Evolutionary conservation across 2,797 vertebrate species (phyloP).

Genomic region (Schizothorax lantsangensis): DNA sequence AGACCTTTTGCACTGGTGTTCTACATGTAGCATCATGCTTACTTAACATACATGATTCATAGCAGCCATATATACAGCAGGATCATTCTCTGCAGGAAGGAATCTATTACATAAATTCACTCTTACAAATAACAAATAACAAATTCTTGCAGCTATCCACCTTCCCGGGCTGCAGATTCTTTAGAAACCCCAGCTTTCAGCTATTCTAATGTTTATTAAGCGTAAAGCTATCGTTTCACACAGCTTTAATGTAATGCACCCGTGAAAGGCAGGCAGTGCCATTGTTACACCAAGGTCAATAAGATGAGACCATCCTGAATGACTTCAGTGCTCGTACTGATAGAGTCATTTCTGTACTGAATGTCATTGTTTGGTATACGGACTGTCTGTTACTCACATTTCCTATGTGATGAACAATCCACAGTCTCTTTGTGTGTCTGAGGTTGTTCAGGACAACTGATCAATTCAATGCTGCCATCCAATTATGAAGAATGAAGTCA

Average conservation of each 20-base stretch:
- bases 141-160: slow-evolving; percentile 33
- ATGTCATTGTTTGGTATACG: slow-evolving; percentile 9
- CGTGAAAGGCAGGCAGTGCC: neutral
- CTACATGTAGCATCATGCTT: neutral
- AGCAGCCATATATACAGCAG: neutral
- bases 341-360: neutral
- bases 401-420: neutral
- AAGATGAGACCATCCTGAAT: slow-evolving; percentile 25
- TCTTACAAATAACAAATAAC: slow-evolving; percentile 46
- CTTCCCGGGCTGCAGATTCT: neutral
- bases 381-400: neutral
- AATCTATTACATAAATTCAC: slow-evolving; percentile 46
- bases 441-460: neutral
- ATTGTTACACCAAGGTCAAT: slow-evolving; percentile 33
- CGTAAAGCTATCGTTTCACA: slow-evolving; percentile 32
- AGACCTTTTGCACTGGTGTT: slow-evolving; percentile 14
- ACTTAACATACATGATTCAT: slow-evolving; percentile 21
- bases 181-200: slow-evolving; percentile 6
- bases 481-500: slow-evolving; percentile 30
- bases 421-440: slow-evolving; percentile 16
- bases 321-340: slow-evolving; percentile 11
- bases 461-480: neutral
- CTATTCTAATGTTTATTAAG: slow-evolving; percentile 34
- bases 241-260: neutral
- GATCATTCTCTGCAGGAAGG: slow-evolving; percentile 6